phyloP scores from a whole-genome alignment of 2,113 vertebrate species.

The Oxygymnocypris stewartii region DNA sequence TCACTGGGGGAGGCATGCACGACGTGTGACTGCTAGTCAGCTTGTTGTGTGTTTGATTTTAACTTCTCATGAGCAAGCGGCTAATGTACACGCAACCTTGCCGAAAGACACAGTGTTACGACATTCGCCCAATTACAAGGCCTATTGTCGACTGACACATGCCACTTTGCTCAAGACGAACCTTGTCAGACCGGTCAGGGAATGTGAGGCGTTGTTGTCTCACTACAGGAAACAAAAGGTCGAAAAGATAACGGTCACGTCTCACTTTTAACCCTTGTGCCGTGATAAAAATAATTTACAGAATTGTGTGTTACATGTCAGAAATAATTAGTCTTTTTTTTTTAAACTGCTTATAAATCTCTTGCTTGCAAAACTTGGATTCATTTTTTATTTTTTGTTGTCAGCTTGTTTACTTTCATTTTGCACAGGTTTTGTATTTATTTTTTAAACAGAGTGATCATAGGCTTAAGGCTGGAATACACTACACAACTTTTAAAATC shows the following conservation, averaged over 20 bases:
- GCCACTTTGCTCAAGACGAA: background rate
- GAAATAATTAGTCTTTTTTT: too few species aligned
- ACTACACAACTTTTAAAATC: too few species aligned
- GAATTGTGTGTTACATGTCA: background rate
- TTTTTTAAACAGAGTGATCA: too few species aligned
- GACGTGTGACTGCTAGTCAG: slow-evolving; percentile 21
- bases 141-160: background rate
- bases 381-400: too few species aligned
- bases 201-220: background rate
- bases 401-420: too few species aligned
- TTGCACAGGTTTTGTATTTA: too few species aligned
- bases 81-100: background rate
- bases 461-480: too few species aligned
- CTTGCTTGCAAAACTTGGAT: too few species aligned
- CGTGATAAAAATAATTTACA: background rate
- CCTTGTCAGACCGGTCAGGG: background rate
- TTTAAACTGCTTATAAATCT: too few species aligned
- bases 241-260: background rate
- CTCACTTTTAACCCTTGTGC: background rate
- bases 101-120: background rate
- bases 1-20: slow-evolving; percentile 44
- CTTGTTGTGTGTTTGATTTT: slow-evolving; percentile 40
- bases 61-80: slow-evolving; percentile 20
- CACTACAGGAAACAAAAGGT: background rate
- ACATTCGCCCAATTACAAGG: slow-evolving; percentile 2